Conservation (phyloP, 1,140 invertebrate species). For the Orussus abietinus region DNA sequence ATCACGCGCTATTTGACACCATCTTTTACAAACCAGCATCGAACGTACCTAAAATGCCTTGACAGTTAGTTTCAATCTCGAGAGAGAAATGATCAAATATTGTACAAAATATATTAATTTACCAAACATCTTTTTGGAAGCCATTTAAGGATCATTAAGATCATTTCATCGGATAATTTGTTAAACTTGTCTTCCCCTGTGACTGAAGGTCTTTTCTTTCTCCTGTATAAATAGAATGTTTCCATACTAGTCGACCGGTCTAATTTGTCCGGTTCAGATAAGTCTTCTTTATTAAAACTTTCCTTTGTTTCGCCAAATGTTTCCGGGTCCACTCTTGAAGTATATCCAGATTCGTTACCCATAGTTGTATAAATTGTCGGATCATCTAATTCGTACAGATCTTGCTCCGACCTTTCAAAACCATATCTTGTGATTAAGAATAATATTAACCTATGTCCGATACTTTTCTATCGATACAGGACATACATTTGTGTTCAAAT, state of each 20-base stretch:
- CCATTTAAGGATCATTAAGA: conserved; percentile 78
- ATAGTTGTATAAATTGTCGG: conserved; percentile 15
- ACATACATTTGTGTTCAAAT: too few relatives aligned
- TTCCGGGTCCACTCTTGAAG: conserved; percentile 33
- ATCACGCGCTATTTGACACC: conserved; percentile 72
- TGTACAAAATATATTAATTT: conserved; percentile 20
- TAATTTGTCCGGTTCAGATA: conserved; percentile 26
- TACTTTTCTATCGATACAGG: too few relatives aligned
- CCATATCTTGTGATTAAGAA: too few relatives aligned
- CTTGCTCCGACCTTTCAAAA: conserved; percentile 26
- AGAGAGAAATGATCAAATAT: too few relatives aligned
- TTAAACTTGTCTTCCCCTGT: conserved; percentile 57
- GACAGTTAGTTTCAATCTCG: too few relatives aligned
- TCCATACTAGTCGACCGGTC: conserved; percentile 33
- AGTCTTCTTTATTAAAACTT: conserved; percentile 31
- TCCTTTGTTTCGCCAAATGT: conserved; percentile 30
- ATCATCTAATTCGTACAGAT: conserved; percentile 28
- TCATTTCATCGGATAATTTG: conserved; percentile 76
- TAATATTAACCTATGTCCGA: too few relatives aligned
- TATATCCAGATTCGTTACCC: conserved; percentile 39
- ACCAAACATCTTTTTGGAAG: conserved; percentile 73
- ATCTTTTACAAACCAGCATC: conserved; percentile 59
- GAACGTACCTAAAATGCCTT: conserved; percentile 38
- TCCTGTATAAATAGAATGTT: conserved; percentile 39
- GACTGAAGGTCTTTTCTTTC: conserved; percentile 38